phyloP scores from a whole-genome alignment of 2,113 vertebrate genomes.

The Corythornis madagascariensis region DNA sequence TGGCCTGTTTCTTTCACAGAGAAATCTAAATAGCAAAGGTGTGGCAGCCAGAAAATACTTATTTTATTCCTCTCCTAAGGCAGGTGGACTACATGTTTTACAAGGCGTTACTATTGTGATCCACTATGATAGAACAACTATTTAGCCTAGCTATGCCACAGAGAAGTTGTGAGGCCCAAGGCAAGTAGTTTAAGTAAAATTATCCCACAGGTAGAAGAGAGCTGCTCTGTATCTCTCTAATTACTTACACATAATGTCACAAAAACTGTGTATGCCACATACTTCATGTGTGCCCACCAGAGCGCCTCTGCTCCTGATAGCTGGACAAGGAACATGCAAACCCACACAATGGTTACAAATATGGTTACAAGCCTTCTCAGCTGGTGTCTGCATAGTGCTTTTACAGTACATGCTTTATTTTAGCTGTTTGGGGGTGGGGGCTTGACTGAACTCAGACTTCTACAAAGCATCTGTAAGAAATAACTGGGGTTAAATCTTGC shows the following conservation, averaged over 20 bases:
- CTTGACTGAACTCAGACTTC: neutral
- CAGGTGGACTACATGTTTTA: neutral
- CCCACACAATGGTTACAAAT: neutral
- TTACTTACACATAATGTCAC: neutral
- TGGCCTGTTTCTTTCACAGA: neutral
- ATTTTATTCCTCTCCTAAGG: slow-evolving; percentile 18
- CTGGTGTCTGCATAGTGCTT: neutral
- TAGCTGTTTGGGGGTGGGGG: accelerated
- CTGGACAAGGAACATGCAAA: neutral
- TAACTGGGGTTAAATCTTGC: neutral
- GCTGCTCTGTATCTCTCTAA: neutral
- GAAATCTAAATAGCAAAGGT: neutral
- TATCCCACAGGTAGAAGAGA: neutral
- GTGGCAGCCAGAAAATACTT: neutral
- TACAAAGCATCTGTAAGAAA: neutral
- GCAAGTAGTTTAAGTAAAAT: neutral
- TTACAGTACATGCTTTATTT: neutral
- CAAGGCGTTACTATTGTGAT: neutral
- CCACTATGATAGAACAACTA: neutral
- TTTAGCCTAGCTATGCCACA: neutral
- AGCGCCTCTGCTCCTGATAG: neutral
- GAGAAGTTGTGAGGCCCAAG: neutral
- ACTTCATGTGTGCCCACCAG: neutral
- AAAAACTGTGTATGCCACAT: neutral
- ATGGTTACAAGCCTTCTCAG: neutral